Percentiles rank a stretch among this genome's conserved stretches.
Conservation (phyloP, 2,888 invertebrate species). For the Drosophila histrio region DNA sequence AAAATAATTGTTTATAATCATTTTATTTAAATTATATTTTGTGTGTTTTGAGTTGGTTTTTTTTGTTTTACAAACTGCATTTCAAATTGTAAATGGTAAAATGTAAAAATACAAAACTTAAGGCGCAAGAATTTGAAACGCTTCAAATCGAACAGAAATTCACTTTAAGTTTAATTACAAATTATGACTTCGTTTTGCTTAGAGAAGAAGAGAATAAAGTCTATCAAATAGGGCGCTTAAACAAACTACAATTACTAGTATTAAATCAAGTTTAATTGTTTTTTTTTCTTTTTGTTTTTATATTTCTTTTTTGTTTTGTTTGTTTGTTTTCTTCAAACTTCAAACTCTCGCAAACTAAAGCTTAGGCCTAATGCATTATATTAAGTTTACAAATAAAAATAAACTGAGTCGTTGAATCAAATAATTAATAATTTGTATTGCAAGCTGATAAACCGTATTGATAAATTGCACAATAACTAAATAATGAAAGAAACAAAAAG, state of each 20-base stretch:
- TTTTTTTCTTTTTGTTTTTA: not conserved
- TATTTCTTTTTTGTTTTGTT: not conserved
- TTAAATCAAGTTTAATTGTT: slow-evolving; percentile 22
- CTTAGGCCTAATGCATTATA: slow-evolving; percentile 20
- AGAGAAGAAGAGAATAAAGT: slow-evolving; percentile 62
- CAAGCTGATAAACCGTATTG: slow-evolving; percentile 27
- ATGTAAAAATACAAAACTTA: slow-evolving; percentile 69
- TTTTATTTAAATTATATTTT: slow-evolving; percentile 77
- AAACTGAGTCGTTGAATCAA: slow-evolving; percentile 58
- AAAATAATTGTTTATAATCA: slow-evolving; percentile 54
- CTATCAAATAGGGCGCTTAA: slow-evolving; percentile 52
- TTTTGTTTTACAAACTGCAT: slow-evolving; percentile 70
- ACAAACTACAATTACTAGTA: slow-evolving; percentile 35
- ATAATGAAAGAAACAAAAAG: slow-evolving; percentile 30
- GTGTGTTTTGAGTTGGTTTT: slow-evolving; percentile 67
- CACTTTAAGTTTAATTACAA: slow-evolving; percentile 74
- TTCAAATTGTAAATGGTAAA: slow-evolving; percentile 42
- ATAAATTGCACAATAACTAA: slow-evolving; percentile 51
- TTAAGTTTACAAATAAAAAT: slow-evolving; percentile 24
- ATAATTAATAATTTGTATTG: slow-evolving; percentile 27
- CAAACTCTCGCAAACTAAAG: slow-evolving; percentile 11
- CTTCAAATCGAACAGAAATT: slow-evolving; percentile 62
- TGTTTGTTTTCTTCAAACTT: slow-evolving; percentile 4
- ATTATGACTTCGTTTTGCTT: slow-evolving; percentile 80
- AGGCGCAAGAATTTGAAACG: slow-evolving; percentile 52